A percentile compares a stretch with the other conserved stretches of the same genome.
Evolutionary conservation across 2,113 vertebrate species (phyloP).

Genomic region (Pygoscelis antarcticus): DNA sequence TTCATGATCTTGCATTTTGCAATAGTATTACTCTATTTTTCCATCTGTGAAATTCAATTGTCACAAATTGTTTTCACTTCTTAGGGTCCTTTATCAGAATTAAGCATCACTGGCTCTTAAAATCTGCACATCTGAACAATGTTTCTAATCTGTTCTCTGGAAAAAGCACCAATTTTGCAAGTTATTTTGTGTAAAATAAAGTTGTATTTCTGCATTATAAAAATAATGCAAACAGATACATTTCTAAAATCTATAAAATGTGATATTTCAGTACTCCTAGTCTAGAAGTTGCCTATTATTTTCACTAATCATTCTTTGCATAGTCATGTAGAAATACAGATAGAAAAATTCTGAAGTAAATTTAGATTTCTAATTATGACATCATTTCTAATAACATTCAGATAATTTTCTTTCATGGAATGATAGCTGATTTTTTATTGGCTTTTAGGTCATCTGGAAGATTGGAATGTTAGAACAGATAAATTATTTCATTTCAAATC

Average conservation of each 20-base stretch:
- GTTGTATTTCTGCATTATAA: neutral
- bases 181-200: neutral
- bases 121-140: neutral
- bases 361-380: neutral
- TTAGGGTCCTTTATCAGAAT: neutral
- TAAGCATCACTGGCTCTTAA: neutral
- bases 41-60: slow-evolving; percentile 20
- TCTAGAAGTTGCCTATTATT: neutral
- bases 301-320: neutral
- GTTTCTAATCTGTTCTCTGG: neutral
- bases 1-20: slow-evolving; percentile 8
- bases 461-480: neutral
- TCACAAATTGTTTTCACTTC: slow-evolving; percentile 2
- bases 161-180: neutral
- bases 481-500: neutral
- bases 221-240: neutral
- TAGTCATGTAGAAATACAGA: neutral
- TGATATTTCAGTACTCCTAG: neutral
- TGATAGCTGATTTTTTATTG: neutral
- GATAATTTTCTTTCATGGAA: neutral
- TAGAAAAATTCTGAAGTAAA: neutral
- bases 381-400: neutral
- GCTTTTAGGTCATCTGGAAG: neutral
- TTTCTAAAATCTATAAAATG: neutral
- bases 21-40: neutral